phyloP scores from a whole-genome alignment of 2,797 vertebrate species.

The Triplophysa yarkandensis region DNA sequence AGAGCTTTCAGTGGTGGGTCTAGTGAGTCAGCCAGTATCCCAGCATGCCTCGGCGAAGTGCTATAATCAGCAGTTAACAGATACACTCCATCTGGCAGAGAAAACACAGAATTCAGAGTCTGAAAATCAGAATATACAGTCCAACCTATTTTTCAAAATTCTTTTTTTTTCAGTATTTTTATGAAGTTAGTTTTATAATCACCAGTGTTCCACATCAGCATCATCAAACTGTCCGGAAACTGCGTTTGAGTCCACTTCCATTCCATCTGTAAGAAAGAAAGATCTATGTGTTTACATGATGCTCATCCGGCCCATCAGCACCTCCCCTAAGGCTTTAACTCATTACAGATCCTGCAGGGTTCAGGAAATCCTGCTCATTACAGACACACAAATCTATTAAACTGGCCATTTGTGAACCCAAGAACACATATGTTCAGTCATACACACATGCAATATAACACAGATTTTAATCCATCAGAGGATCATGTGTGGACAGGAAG shows the following conservation, averaged over 20 bases:
- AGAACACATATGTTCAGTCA: background rate
- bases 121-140: too few species aligned
- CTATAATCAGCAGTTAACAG: constrained; percentile 38
- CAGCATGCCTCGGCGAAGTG: constrained; percentile 54
- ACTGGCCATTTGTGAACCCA: background rate
- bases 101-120: background rate
- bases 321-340: background rate
- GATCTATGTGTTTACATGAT: background rate
- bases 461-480: too few species aligned
- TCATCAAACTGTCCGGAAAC: constrained; percentile 96
- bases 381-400: background rate
- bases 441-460: background rate
- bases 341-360: background rate
- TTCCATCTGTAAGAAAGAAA: constrained; percentile 80
- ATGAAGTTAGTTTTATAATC: constrained; percentile 17
- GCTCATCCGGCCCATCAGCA: background rate
- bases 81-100: constrained; percentile 58
- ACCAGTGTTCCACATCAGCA: constrained; percentile 94
- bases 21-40: constrained; percentile 37
- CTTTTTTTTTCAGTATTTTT: too few species aligned
- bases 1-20: constrained; percentile 34
- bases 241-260: constrained; percentile 87
- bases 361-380: constrained; percentile 34
- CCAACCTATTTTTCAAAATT: too few species aligned
- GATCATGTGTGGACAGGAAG: too few species aligned